Evolutionary conservation across 2,113 vertebrate species (phyloP).

Genomic region (Neotragus pygmaeus): DNA sequence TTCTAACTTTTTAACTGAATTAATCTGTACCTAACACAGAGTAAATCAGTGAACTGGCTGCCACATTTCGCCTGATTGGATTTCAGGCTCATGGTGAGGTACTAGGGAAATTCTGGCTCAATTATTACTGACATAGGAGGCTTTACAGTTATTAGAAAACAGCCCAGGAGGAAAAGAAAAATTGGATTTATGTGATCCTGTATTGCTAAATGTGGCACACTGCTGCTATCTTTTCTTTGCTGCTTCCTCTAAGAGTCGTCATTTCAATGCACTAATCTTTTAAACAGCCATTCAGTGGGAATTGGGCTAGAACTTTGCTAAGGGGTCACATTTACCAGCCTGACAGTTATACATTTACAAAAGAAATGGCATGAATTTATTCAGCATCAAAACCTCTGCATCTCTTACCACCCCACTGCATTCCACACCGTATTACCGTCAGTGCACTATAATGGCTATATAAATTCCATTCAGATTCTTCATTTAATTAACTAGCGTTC

Average conservation of each 20-base stretch:
- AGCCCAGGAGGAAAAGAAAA: conserved; percentile 16
- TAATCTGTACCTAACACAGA: not conserved
- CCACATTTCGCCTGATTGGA: not conserved
- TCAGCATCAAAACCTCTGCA: conserved; percentile 64
- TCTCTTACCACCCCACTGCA: conserved; percentile 48
- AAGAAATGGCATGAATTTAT: conserved; percentile 63
- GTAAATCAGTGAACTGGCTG: not conserved
- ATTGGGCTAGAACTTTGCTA: conserved; percentile 66
- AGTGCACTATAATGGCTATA: not conserved
- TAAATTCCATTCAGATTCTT: conserved; percentile 60
- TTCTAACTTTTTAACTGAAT: conserved; percentile 18
- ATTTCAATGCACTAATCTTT: conserved; percentile 59
- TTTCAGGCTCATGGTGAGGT: not conserved
- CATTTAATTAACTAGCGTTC: conserved; percentile 66
- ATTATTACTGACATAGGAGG: not conserved
- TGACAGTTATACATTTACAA: conserved; percentile 53
- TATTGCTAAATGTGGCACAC: conserved; percentile 32
- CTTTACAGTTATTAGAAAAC: conserved; percentile 53
- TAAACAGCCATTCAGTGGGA: conserved; percentile 60
- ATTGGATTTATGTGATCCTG: conserved; percentile 31
- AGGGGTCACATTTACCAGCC: conserved; percentile 66
- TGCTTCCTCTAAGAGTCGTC: conserved; percentile 37
- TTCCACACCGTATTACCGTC: conserved; percentile 61
- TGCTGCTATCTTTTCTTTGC: conserved; percentile 51
- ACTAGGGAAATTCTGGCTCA: conserved; percentile 15